A percentile compares a stretch with the other conserved stretches of the same genome.
Conservation (phyloP, 2,113 vertebrate genomes). For the Ailuropoda melanoleuca region DNA sequence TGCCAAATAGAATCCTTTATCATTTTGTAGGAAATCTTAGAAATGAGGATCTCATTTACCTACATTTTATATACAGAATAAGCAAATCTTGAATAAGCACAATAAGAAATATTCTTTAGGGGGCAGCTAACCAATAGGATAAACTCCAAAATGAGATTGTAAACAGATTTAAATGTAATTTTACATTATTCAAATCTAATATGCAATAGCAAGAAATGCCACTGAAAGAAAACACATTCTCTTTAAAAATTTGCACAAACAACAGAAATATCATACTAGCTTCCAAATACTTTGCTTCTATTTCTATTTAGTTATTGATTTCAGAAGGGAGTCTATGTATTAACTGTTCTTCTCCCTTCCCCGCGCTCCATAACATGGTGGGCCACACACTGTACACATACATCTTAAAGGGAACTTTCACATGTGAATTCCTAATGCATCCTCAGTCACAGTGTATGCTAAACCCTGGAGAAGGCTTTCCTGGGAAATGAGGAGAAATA, state of each 20-base stretch:
- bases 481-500: not conserved
- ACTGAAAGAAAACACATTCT: conserved; percentile 4
- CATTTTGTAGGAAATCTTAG: not conserved
- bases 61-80: not conserved
- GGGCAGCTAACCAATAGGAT: conserved; percentile 26
- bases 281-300: conserved; percentile 4
- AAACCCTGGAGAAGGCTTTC: not conserved
- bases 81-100: not conserved
- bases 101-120: conserved; percentile 6
- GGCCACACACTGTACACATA: not conserved
- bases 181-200: conserved; percentile 33
- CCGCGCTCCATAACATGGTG: rapidly evolving
- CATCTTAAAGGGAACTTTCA: not conserved
- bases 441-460: not conserved
- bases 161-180: conserved; percentile 37
- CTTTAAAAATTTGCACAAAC: not conserved
- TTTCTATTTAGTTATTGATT: not conserved
- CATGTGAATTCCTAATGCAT: not conserved
- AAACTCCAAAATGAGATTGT: conserved; percentile 20
- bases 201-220: not conserved
- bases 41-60: not conserved
- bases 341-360: not conserved
- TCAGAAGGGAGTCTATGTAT: not conserved
- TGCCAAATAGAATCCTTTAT: not conserved
- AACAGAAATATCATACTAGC: not conserved